Percentiles rank a stretch among this genome's conserved stretches.
phyloP scores from a whole-genome alignment of 2,113 vertebrate genomes.

The Catharus bicknelli region DNA sequence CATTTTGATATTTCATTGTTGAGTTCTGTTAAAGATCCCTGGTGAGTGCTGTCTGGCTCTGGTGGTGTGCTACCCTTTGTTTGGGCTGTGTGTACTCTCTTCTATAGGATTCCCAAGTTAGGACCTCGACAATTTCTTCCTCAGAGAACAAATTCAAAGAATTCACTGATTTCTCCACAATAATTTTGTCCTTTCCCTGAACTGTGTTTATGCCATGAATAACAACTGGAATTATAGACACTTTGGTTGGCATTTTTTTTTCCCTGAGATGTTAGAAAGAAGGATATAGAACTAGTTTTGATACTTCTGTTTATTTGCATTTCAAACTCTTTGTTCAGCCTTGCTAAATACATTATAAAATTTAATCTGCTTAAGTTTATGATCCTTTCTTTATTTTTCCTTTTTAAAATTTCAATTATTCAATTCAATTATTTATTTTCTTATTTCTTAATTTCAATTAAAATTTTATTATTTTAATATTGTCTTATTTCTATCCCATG shows the following conservation, averaged over 20 bases:
- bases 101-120: background rate
- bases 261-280: background rate
- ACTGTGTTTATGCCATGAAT: background rate
- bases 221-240: background rate
- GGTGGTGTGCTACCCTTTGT: background rate
- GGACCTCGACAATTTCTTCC: background rate
- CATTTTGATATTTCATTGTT: accelerated
- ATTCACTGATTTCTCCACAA: background rate
- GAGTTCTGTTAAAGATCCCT: background rate
- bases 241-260: background rate
- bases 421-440: background rate
- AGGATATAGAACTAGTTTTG: background rate
- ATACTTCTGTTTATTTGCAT: background rate
- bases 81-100: background rate
- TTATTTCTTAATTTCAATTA: background rate
- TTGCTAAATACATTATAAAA: background rate
- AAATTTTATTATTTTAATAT: background rate
- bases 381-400: background rate
- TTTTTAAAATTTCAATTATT: background rate
- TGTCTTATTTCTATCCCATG: background rate
- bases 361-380: background rate
- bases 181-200: background rate
- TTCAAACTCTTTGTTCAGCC: background rate
- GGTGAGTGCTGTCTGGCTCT: background rate
- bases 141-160: background rate